Evolutionary conservation across 2,797 vertebrate species (phyloP).

Genomic region (Calcarius lapponicus): DNA sequence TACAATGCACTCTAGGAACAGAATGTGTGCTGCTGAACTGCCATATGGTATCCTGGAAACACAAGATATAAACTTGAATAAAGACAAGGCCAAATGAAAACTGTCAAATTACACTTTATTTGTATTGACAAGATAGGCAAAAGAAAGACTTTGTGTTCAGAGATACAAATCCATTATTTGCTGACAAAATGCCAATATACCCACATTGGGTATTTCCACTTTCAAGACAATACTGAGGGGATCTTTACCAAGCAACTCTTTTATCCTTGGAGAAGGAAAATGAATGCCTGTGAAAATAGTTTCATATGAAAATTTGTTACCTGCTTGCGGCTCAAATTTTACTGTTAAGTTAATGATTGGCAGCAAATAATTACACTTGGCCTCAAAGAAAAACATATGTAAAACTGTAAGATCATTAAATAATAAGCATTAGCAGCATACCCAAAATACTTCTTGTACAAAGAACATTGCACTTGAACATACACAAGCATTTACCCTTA

Average conservation of each 20-base stretch:
- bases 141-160: slow-evolving; percentile 57
- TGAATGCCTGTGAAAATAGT: neutral
- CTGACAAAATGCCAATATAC: slow-evolving; percentile 42
- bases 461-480: slow-evolving; percentile 71
- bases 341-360: slow-evolving; percentile 31
- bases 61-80: neutral
- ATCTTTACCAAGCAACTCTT: neutral
- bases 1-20: neutral
- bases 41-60: neutral
- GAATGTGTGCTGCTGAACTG: neutral
- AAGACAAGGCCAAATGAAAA: slow-evolving; percentile 36
- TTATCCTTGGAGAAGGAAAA: neutral
- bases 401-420: slow-evolving; percentile 62
- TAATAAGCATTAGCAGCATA: slow-evolving; percentile 72
- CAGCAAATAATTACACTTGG: slow-evolving; percentile 69
- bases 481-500: slow-evolving; percentile 67
- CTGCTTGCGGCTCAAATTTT: neutral
- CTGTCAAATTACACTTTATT: slow-evolving; percentile 78
- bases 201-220: neutral
- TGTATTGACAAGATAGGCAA: slow-evolving; percentile 72
- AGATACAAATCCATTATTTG: slow-evolving; percentile 60
- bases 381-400: slow-evolving; percentile 22
- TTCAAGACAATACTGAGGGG: neutral
- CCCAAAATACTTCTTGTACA: slow-evolving; percentile 71
- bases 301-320: neutral